Evolutionary conservation across 37 sponge, comb jelly and placozoan species (phyloP), one percentile per base, ranked within the genome.

Genomic region (Lycopodina hypogea): DNA sequence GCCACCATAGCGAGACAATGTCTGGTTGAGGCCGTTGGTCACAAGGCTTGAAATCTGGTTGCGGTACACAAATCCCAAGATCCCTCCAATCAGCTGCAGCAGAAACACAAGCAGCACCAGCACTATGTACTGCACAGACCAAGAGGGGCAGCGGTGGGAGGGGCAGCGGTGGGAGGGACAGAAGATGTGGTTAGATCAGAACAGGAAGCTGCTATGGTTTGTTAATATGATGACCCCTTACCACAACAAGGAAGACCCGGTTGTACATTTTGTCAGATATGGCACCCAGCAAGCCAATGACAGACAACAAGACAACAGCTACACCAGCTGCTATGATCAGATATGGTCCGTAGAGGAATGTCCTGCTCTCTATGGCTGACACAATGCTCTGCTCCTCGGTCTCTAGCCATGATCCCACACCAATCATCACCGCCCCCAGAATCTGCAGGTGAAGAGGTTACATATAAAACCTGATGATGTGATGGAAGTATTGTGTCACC

Each of bases 271-370:
- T 63, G 28, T 71, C 64, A 35, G 86, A 90, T 33, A 57, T 18
- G 0, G 82, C 90, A 55, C 90, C 90, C 8, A 90, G 6, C 32
- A 90, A 66, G 6, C 90, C 90, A 0, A 90, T 24, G 51, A 56
- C 62, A 40, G 90, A 40, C n/a, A 90, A 57, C 1, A 82, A 32
- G 57, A 90, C 65, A 0, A 90, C 53, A 42, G 56, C 70, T 9
- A 61, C 64, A 15, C 90, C 90, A 12, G 64, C 73, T 19, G 79
- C 90, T 28, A 90, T 81, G 74, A 77, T 51, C 35, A 90, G 74
- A 50, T 90, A 90, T 24, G 90, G 82, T 0, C 86, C 90, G 18
- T 34, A 41, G 78, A 78, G 23, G 55, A 90, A 78, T 14, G 42
- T 30, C 6, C 62, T 23, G 15, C 15, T 24, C 29, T 71, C 40